Conservation (phyloP, 2,888 invertebrate genomes). For the Altica lythri region DNA sequence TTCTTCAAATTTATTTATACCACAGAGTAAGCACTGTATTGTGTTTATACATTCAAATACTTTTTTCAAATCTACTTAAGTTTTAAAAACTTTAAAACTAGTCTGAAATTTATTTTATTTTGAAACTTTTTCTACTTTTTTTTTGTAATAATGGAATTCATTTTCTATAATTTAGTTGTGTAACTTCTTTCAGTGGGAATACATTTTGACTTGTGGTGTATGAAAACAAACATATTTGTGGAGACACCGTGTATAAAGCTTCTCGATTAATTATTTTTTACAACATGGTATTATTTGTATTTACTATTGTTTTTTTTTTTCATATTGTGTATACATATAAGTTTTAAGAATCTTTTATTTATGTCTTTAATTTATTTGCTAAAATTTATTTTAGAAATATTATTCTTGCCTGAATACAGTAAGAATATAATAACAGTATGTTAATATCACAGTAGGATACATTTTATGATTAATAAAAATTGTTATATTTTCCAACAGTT, state of each 20-base stretch:
- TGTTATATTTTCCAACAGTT: constrained; percentile 54
- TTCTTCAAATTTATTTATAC: not conserved
- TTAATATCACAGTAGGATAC: constrained; percentile 50
- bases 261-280: constrained; percentile 23
- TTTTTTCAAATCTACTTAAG: too few relatives aligned
- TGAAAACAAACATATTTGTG: too few relatives aligned
- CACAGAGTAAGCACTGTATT: not conserved
- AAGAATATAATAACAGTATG: constrained; percentile 45
- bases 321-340: constrained; percentile 39
- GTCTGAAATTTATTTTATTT: constrained; percentile 1
- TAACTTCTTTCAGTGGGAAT: too few relatives aligned
- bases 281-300: constrained; percentile 31
- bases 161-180: too few relatives aligned
- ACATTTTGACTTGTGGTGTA: too few relatives aligned
- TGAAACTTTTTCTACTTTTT: not conserved
- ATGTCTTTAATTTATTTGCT: constrained; percentile 40
- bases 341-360: constrained; percentile 22
- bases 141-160: not conserved
- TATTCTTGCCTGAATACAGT: constrained; percentile 48
- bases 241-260: not conserved
- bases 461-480: constrained; percentile 51
- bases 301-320: constrained; percentile 31
- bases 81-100: too few relatives aligned
- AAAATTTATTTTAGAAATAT: constrained; percentile 37
- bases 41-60: not conserved